These are phyloP conservation scores for Bruchidius siliquastri DNA, from an alignment of 2,888 invertebrate species.

Conservation along the genomic window DNA sequence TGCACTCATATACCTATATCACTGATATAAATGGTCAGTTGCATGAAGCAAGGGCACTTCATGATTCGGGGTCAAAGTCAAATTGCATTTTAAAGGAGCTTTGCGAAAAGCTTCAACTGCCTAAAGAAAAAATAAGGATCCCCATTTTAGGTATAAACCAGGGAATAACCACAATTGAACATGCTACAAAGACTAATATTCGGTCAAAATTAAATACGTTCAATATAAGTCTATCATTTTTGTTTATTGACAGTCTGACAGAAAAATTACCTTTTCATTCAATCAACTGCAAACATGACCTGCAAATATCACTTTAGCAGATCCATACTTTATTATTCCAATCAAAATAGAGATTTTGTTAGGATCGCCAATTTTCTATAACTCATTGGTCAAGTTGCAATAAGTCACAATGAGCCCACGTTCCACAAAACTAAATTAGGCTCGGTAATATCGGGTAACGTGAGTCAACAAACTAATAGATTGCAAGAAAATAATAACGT, in stretches of 20 bases:
- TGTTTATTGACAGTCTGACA: neutral
- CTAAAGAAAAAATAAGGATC: too few species aligned
- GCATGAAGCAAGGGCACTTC: too few species aligned
- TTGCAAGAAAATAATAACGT: neutral
- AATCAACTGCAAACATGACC: neutral
- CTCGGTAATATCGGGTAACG: slow-evolving; percentile 9
- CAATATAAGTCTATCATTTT: too few species aligned
- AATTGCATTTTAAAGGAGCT: too few species aligned
- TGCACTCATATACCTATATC: too few species aligned
- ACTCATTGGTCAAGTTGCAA: slow-evolving; percentile 4
- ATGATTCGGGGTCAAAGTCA: too few species aligned
- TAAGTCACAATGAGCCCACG: neutral
- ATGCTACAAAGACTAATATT: too few species aligned
- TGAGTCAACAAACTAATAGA: neutral
- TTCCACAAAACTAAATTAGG: slow-evolving; percentile 9
- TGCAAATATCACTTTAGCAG: slow-evolving; percentile 5
- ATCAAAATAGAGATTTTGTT: slow-evolving; percentile 4
- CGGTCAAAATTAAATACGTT: too few species aligned
- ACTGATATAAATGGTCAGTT: too few species aligned
- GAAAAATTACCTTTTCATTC: neutral
- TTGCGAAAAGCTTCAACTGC: too few species aligned
- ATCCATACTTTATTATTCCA: slow-evolving; percentile 3
- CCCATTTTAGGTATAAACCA: too few species aligned
- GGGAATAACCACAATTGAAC: too few species aligned
- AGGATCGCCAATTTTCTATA: slow-evolving; percentile 3